Evolutionary conservation across 1,140 invertebrate species (phyloP).

Genomic region (Drosophila ogumai): DNA sequence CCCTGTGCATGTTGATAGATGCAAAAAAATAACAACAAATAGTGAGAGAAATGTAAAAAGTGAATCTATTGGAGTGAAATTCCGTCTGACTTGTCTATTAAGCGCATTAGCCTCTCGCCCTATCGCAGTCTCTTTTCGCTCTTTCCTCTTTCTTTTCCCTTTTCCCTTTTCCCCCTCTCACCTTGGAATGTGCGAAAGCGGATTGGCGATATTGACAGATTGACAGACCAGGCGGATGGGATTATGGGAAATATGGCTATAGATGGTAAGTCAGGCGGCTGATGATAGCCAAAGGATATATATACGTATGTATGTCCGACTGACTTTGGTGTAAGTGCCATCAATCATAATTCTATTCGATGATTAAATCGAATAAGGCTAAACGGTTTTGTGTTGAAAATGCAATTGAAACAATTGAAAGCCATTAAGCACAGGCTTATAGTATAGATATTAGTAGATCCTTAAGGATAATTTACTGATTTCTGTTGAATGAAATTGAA

Average conservation of each 20-base stretch:
- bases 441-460: slow-evolving; percentile 1
- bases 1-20: neutral
- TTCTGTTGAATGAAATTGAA: neutral
- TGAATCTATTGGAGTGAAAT: slow-evolving; percentile 11
- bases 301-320: neutral
- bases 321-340: slow-evolving; percentile 35
- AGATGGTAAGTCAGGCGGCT: slow-evolving; percentile 17
- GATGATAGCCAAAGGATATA: slow-evolving; percentile 35
- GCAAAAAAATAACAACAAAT: neutral
- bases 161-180: neutral
- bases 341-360: slow-evolving; percentile 32
- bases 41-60: neutral
- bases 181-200: slow-evolving; percentile 18
- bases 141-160: neutral
- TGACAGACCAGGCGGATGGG: slow-evolving; percentile 36
- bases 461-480: slow-evolving; percentile 3
- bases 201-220: slow-evolving; percentile 37
- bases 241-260: slow-evolving; percentile 32
- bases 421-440: neutral
- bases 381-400: slow-evolving; percentile 19
- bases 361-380: slow-evolving; percentile 32
- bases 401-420: slow-evolving; percentile 30
- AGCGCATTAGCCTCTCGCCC: slow-evolving; percentile 31
- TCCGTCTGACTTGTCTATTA: slow-evolving; percentile 46
- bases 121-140: no score